Percentiles rank a stretch among this genome's conserved stretches.
Evolutionary conservation across 2,113 vertebrate species (phyloP).

Genomic region (Callopanchax toddi): DNA sequence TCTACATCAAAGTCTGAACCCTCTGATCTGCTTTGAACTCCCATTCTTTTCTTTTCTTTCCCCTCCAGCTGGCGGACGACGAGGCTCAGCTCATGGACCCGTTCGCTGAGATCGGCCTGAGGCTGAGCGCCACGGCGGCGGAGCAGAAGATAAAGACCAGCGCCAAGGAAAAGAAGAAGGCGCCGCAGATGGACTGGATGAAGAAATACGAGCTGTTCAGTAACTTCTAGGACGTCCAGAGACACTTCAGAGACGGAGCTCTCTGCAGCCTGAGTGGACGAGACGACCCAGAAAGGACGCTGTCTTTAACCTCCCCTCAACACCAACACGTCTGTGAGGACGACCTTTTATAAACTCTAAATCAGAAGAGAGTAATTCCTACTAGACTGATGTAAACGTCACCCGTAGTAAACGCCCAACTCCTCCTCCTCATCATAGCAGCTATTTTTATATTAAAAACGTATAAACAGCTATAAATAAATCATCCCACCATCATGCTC

Average conservation of each 20-base stretch:
- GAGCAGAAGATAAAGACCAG: conserved; percentile 94
- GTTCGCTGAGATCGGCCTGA: conserved; percentile 91
- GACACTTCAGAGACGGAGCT: conserved; percentile 21
- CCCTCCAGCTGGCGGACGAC: conserved; percentile 68
- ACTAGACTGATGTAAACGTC: neutral
- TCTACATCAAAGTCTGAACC: conserved; percentile 17
- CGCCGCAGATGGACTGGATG: conserved; percentile 98
- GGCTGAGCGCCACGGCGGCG: conserved; percentile 90
- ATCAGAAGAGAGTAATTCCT: conserved; percentile 8
- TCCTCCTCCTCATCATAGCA: neutral
- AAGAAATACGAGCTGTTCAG: conserved; percentile 97
- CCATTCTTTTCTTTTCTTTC: neutral
- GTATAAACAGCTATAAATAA: conserved; percentile 33
- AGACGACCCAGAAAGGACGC: conserved; percentile 16
- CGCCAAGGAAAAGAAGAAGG: conserved; percentile 90
- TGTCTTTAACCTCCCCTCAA: conserved; percentile 9
- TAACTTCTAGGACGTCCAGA: conserved; percentile 86
- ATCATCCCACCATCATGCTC: conserved; percentile 28
- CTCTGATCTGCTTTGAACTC: neutral
- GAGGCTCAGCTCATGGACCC: conserved; percentile 86
- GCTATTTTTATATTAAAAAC: conserved; percentile 67
- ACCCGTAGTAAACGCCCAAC: too few species aligned
- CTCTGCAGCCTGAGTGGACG: neutral
- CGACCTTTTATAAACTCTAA: too few species aligned
- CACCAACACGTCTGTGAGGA: neutral